Evolutionary conservation across 1,140 invertebrate species (phyloP).

Genomic region (Drosophila bipectinata): DNA sequence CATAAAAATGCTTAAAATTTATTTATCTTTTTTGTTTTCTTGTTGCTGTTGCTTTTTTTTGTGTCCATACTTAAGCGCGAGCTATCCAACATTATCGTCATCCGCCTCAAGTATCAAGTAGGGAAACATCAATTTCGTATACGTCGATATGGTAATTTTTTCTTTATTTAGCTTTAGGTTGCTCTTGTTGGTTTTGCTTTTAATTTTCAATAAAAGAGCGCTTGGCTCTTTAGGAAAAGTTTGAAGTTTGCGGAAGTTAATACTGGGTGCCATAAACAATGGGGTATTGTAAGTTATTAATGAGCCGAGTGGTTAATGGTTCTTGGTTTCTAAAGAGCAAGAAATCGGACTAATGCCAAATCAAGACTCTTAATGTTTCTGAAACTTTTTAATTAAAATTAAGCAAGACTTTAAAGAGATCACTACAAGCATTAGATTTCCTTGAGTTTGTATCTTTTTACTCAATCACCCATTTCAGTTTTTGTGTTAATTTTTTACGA

Average conservation of each 20-base stretch:
- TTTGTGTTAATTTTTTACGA: not conserved
- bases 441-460: not conserved
- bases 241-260: slow-evolving; percentile 49
- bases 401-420: not conserved
- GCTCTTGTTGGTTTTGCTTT: slow-evolving; percentile 25
- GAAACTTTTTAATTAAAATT: not conserved
- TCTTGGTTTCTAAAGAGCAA: not conserved
- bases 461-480: not conserved
- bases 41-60: slow-evolving; percentile 18
- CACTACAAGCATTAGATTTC: not conserved
- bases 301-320: slow-evolving; percentile 41
- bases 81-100: slow-evolving; percentile 48
- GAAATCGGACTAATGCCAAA: not conserved
- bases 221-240: slow-evolving; percentile 14
- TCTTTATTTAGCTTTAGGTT: slow-evolving; percentile 15
- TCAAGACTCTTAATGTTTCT: not conserved
- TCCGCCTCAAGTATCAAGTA: slow-evolving; percentile 50
- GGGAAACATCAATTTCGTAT: slow-evolving; percentile 65
- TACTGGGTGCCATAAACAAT: slow-evolving; percentile 30
- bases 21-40: slow-evolving; percentile 50
- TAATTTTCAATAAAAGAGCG: slow-evolving; percentile 26
- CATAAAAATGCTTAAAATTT: slow-evolving; percentile 54
- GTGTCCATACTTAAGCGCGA: slow-evolving; percentile 64
- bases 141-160: slow-evolving; percentile 49
- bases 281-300: slow-evolving; percentile 40